Percentiles rank a stretch among this genome's conserved stretches.
These are phyloP conservation scores for Cladorhizidae sp. DNA, from an alignment of 37 sponge, comb jelly and placozoan genomes.

Conservation along the genomic window DNA sequence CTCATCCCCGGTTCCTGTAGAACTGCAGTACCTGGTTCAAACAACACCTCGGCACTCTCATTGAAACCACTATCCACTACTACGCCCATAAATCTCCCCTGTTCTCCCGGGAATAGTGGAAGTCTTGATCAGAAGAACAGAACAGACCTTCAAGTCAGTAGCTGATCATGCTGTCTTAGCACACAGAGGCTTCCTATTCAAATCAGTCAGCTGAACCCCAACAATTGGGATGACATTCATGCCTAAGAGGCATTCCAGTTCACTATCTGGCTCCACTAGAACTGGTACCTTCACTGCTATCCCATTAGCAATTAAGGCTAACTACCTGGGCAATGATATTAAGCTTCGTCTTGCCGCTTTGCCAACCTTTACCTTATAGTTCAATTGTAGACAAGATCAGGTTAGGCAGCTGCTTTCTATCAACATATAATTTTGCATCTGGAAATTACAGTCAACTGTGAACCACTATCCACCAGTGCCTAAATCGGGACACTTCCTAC, in stretches of 20 bases:
- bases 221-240: background rate
- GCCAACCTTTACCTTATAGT: background rate
- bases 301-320: no score
- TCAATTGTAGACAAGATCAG: background rate
- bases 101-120: conserved; percentile 4
- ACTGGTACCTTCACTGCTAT: background rate
- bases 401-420: background rate
- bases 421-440: background rate
- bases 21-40: background rate
- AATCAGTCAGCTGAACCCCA: background rate
- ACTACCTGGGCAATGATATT: no score
- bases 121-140: background rate
- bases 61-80: background rate
- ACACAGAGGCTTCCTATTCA: background rate
- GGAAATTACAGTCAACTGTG: background rate
- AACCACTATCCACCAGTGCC: conserved; percentile 2
- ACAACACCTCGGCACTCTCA: background rate
- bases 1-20: background rate
- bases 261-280: background rate
- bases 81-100: background rate
- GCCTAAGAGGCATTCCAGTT: background rate
- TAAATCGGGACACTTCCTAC: no score
- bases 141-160: background rate
- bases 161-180: background rate
- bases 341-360: no score